phyloP scores from a whole-genome alignment of 2,113 vertebrate species.

The Lagopus muta region DNA sequence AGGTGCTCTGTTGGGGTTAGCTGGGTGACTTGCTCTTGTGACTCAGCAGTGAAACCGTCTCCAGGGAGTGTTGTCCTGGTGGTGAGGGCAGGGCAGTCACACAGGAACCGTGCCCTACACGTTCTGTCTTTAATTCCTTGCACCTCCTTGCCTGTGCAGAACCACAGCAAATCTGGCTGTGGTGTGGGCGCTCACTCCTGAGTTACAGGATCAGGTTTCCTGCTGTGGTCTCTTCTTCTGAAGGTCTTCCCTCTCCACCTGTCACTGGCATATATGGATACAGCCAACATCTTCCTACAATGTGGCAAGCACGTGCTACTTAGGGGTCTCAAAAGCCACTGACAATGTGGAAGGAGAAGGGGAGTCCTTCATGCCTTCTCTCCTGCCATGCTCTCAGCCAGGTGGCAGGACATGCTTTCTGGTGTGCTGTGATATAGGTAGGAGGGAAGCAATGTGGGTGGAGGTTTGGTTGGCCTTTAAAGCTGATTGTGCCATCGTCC shows the following conservation, averaged over 20 bases:
- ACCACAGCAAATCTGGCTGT: accelerated
- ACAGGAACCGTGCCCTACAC: not conserved
- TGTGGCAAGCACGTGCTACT: not conserved
- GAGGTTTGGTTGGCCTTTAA: not conserved
- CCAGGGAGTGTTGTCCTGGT: not conserved
- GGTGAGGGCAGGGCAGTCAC: not conserved
- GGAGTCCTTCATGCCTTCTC: not conserved
- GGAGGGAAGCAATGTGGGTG: not conserved
- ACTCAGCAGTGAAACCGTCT: not conserved
- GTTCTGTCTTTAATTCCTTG: not conserved
- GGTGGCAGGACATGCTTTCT: not conserved
- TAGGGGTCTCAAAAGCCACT: not conserved
- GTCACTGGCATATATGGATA: not conserved
- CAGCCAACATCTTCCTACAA: not conserved
- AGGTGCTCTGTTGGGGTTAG: not conserved
- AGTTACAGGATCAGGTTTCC: not conserved
- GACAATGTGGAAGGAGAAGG: not conserved
- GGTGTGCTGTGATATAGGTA: not conserved
- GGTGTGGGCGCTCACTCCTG: not conserved
- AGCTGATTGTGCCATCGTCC: not conserved
- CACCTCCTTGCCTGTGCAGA: not conserved
- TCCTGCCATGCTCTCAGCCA: not conserved
- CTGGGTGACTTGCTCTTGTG: not conserved
- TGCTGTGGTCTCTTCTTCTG: not conserved
- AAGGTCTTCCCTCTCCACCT: not conserved